Evolutionary conservation across 2,797 vertebrate genomes (phyloP), one percentile per base, ranked within the genome.

Genomic region (Danio albolineatus): DNA sequence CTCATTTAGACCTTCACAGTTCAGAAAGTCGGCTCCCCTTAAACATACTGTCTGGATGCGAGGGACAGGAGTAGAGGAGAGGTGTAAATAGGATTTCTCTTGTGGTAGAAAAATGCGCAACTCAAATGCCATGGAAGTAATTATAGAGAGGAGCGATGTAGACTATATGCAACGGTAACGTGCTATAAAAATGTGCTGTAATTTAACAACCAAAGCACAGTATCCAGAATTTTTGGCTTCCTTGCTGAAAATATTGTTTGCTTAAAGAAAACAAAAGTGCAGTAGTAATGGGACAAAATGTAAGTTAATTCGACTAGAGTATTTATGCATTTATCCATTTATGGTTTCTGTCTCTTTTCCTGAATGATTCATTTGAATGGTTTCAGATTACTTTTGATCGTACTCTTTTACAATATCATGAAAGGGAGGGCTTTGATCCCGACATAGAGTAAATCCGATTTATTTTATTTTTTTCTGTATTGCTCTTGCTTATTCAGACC

Each of bases 1-100:
- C 51, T 64, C n/a, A 62, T 76, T 61, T 71, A 46, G 49, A 64
- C 36, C 12, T 59, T 81, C 59, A 72, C 48, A 65, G 69, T 70
- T 72, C 48, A 28, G 43, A 77, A 82, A 49, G 59, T 54, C 41
- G 56, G 69, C 21, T 62, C 10, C 13, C 41, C 10, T 70, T 28
- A 61, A 65, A 51, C 54, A 10, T 7, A 64, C 39, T 44, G n/a
- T n/a, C 43, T 53, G 59, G 36, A 60, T 51, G 66, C 38, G 46
- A 62, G 13, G 21, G 2, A 69, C 51, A 19, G 8, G 21, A 38
- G 14, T 38, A 36, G 4, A 48, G 8, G 8, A 54, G 39, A 64
- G 16, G 59, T 53, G 43, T 64, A 80, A 64, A 72, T 73, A 14
- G 17, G 51, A 80, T 64, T 44, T 73, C 5, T 65, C 17, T 9